Conservation (phyloP, 2,888 invertebrate species). For the Seira musarum region DNA sequence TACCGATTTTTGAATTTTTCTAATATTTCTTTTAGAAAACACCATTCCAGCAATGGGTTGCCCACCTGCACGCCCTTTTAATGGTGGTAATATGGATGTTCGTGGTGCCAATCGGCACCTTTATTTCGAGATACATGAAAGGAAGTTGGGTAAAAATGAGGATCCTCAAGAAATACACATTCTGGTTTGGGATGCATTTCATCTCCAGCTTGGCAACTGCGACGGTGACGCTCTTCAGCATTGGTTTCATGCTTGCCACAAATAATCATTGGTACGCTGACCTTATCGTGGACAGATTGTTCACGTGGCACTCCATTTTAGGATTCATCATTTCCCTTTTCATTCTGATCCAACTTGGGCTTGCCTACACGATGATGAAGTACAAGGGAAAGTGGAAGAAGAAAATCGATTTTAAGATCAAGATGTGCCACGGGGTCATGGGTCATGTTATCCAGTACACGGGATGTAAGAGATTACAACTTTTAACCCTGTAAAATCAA, state of each 20-base stretch:
- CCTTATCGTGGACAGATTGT: background rate
- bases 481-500: background rate
- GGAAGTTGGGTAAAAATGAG: constrained; percentile 45
- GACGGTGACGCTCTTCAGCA: too few relatives aligned
- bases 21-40: constrained; percentile 35
- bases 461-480: constrained; percentile 32
- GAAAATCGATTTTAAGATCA: constrained; percentile 17
- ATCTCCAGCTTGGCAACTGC: background rate
- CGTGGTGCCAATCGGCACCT: constrained; percentile 39
- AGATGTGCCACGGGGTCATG: constrained; percentile 40
- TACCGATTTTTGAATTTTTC: too few relatives aligned
- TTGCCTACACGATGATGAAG: constrained; percentile 23
- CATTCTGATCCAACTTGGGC: constrained; percentile 10
- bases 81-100: constrained; percentile 52
- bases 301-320: constrained; percentile 4
- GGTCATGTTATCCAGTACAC: constrained; percentile 27
- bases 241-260: background rate
- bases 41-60: constrained; percentile 1
- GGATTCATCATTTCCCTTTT: constrained; percentile 24
- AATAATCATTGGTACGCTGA: background rate
- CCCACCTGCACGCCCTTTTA: constrained; percentile 32
- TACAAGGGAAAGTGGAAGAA: background rate
- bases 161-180: constrained; percentile 20
- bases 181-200: constrained; percentile 58
- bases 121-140: constrained; percentile 57